These are phyloP conservation scores for Tanaodytes sp. DNA, from an alignment of 2,888 invertebrate genomes.

Conservation along the genomic window DNA sequence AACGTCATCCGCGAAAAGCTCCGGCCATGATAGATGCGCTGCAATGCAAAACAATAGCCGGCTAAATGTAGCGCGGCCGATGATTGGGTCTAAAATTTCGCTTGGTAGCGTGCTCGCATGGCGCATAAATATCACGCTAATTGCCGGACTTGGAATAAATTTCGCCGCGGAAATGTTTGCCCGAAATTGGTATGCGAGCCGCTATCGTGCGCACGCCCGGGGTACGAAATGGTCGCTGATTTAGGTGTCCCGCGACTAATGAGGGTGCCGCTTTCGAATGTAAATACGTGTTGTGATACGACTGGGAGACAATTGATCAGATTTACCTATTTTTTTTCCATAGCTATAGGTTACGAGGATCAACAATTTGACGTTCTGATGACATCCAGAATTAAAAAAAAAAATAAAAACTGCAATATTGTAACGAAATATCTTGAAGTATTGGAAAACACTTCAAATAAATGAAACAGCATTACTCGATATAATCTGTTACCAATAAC, in stretches of 20 bases:
- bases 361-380: too few relatives aligned
- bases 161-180: constrained; percentile 61
- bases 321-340: too few relatives aligned
- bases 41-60: constrained; percentile 36
- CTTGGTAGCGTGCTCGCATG: constrained; percentile 57
- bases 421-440: too few relatives aligned
- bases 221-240: constrained; percentile 44
- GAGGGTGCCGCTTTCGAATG: constrained; percentile 41
- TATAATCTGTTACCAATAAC: constrained; percentile 22
- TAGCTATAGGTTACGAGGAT: too few relatives aligned
- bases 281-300: constrained; percentile 16
- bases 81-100: constrained; percentile 45
- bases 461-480: constrained; percentile 23
- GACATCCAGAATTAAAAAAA: too few relatives aligned
- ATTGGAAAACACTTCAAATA: too few relatives aligned
- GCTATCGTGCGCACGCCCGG: constrained; percentile 49
- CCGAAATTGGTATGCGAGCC: constrained; percentile 50
- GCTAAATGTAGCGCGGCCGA: constrained; percentile 39
- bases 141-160: constrained; percentile 68
- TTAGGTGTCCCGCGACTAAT: constrained; percentile 47
- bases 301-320: neutral
- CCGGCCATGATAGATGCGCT: constrained; percentile 35
- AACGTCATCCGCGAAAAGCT: constrained; percentile 36
- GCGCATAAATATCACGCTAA: constrained; percentile 68
- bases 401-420: too few relatives aligned